Conservation (phyloP, 2,113 vertebrate genomes). For the Forbesichthys papilliferus region DNA sequence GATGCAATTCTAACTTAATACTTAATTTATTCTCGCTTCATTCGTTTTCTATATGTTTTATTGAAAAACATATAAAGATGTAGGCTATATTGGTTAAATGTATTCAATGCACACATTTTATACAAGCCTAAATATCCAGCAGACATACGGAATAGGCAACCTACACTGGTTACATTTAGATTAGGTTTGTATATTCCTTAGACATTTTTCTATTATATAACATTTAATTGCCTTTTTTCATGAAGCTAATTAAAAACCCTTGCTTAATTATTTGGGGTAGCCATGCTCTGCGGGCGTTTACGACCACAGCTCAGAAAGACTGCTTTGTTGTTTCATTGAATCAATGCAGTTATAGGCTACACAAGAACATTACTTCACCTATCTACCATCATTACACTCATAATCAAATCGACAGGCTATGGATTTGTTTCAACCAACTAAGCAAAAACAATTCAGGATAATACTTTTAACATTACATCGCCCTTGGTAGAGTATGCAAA, state of each 20-base stretch:
- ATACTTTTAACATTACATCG: not conserved
- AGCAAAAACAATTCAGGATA: not conserved
- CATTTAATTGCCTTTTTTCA: not conserved
- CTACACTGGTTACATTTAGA: not conserved
- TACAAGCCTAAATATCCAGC: not conserved
- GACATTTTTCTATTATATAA: not conserved
- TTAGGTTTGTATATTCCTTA: slow-evolving; percentile 4
- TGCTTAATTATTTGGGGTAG: not conserved
- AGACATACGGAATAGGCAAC: not conserved
- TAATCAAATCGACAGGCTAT: not conserved
- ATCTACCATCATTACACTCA: slow-evolving; percentile 11
- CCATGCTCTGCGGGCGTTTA: slow-evolving; percentile 6
- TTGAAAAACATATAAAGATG: slow-evolving; percentile 1
- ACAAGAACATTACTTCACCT: slow-evolving; percentile 20
- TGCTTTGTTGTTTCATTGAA: slow-evolving; percentile 42
- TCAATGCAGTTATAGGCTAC: slow-evolving; percentile 19
- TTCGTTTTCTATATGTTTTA: too few relatives aligned
- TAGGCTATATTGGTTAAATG: slow-evolving; percentile 4
- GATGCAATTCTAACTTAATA: too few relatives aligned
- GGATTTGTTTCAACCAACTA: too few relatives aligned
- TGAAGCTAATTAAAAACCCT: slow-evolving; percentile 8
- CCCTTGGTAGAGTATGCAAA: not conserved
- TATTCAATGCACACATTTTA: slow-evolving; percentile 9
- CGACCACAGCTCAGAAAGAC: not conserved
- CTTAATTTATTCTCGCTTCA: too few relatives aligned